A percentile compares a stretch with the other conserved stretches of the same genome.
Evolutionary conservation across 1,140 invertebrate species (phyloP).

Genomic region (Macrobrachium rosenbergii): DNA sequence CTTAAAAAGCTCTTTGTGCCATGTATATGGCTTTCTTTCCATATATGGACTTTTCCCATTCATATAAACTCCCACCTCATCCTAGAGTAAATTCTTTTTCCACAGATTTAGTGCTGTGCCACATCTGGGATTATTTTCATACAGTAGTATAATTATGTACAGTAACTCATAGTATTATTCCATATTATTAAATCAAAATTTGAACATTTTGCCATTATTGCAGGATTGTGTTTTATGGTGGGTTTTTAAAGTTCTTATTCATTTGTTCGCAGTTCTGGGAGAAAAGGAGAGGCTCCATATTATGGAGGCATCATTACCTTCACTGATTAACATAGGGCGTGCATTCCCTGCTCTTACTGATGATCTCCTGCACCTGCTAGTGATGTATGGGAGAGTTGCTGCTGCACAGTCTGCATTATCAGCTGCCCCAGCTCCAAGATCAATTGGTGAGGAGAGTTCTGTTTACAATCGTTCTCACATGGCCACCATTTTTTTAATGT

Average conservation of each 20-base stretch:
- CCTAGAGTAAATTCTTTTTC: no score
- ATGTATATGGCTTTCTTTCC: no score
- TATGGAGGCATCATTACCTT: constrained; percentile 86
- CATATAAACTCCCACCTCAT: no score
- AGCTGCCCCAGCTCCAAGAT: constrained; percentile 55
- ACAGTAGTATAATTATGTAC: no score
- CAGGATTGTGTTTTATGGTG: no score
- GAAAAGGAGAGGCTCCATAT: constrained; percentile 83
- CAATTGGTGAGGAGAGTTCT: constrained; percentile 35
- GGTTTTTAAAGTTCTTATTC: constrained; percentile 47
- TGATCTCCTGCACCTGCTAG: constrained; percentile 86
- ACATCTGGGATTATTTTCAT: no score
- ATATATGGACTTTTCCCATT: no score
- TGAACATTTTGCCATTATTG: neutral
- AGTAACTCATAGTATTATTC: neutral
- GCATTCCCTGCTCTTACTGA: constrained; percentile 94
- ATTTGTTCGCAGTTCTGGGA: constrained; percentile 78
- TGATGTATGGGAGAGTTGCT: constrained; percentile 88
- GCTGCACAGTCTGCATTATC: constrained; percentile 73
- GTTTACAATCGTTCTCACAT: no score
- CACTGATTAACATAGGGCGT: constrained; percentile 86
- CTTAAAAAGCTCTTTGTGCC: no score
- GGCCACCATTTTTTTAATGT: no score
- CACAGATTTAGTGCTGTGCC: no score
- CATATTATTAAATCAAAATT: no score